phyloP scores from a whole-genome alignment of 1,140 invertebrate genomes.

The Lutraria rhynchaena region DNA sequence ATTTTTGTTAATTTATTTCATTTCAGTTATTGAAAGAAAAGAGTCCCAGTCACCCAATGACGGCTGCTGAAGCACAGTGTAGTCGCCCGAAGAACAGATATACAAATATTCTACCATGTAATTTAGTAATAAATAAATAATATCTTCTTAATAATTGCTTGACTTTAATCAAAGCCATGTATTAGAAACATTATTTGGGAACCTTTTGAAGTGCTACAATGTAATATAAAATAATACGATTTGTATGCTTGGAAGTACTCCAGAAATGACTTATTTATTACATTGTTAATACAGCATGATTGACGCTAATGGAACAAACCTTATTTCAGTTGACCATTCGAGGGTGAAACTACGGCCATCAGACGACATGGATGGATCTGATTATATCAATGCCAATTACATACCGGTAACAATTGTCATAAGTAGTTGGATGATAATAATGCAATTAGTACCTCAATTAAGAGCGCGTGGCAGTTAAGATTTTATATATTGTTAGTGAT shows the following conservation, averaged over 20 bases:
- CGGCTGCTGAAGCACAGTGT: conserved; percentile 58
- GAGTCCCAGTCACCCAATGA: conserved; percentile 61
- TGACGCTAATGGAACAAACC: too few species aligned
- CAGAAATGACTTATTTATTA: neutral
- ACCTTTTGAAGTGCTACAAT: too few species aligned
- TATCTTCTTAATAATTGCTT: too few species aligned
- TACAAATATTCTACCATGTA: conserved; percentile 78
- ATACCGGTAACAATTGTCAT: conserved; percentile 70
- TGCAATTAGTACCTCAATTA: too few species aligned
- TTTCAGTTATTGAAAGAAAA: conserved; percentile 65
- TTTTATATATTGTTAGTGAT: too few species aligned
- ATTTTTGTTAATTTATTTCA: neutral
- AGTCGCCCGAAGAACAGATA: conserved; percentile 74
- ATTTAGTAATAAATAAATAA: too few species aligned
- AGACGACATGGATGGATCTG: conserved; percentile 85
- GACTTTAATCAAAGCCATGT: too few species aligned
- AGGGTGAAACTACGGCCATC: conserved; percentile 91
- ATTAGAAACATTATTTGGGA: too few species aligned
- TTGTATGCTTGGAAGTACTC: neutral
- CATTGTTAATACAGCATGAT: too few species aligned
- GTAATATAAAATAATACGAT: too few species aligned
- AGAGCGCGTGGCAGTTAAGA: too few species aligned
- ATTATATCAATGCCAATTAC: conserved; percentile 79
- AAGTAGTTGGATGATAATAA: too few species aligned
- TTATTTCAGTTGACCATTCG: conserved; percentile 92